phyloP scores from a whole-genome alignment of 53 echinoderm and acorn worm species.

The Glandiceps talaboti region DNA sequence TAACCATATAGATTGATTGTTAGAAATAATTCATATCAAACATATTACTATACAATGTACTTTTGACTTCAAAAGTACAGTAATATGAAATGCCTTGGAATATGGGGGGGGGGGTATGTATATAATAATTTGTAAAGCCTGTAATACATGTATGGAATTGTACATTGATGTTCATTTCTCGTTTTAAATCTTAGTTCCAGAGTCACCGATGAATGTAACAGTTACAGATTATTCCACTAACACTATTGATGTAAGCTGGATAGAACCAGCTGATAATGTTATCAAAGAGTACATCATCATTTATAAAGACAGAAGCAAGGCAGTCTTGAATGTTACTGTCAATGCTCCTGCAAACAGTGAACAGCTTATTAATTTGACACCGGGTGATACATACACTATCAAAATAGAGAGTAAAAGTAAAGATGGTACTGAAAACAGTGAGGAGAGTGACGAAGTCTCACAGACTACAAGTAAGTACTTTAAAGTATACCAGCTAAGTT shows the following conservation, averaged over 20 bases:
- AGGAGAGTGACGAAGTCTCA: background rate
- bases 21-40: no score
- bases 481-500: no score
- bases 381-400: background rate
- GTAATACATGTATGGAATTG: no score
- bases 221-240: background rate
- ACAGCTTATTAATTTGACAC: background rate
- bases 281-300: background rate
- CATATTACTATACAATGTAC: no score
- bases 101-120: no score
- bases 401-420: background rate
- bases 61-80: no score
- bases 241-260: background rate
- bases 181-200: no score
- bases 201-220: no score
- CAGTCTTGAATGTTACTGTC: background rate
- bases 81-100: no score
- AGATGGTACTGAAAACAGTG: background rate
- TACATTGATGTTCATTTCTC: no score
- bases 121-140: no score
- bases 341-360: background rate
- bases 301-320: background rate
- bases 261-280: background rate
- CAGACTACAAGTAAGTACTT: background rate
- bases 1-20: no score